phyloP scores from a whole-genome alignment of 2,113 vertebrate genomes.

The Chrysemys picta region DNA sequence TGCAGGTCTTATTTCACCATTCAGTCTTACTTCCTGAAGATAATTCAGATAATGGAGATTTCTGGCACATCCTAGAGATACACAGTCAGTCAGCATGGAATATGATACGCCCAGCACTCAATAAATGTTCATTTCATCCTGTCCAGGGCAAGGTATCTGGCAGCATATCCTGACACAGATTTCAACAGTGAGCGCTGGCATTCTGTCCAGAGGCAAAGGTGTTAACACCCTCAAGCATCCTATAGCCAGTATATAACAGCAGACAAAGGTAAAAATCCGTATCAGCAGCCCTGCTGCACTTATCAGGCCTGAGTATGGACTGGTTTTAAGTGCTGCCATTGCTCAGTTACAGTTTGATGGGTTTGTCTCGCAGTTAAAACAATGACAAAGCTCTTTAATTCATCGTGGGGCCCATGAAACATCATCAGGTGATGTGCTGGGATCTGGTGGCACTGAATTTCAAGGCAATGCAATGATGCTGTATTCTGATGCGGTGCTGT shows the following conservation, averaged over 20 bases:
- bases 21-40: not conserved
- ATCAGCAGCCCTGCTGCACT: not conserved
- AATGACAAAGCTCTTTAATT: not conserved
- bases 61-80: not conserved
- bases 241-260: not conserved
- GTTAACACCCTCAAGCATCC: not conserved
- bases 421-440: not conserved
- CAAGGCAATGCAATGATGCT: not conserved
- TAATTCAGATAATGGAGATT: not conserved
- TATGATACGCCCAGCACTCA: not conserved
- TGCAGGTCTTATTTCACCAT: not conserved
- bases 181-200: not conserved
- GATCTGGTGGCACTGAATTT: not conserved
- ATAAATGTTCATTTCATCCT: not conserved
- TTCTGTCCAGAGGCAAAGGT: not conserved
- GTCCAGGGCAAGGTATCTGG: not conserved
- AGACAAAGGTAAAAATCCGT: not conserved
- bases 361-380: not conserved
- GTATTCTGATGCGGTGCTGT: not conserved
- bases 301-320: not conserved
- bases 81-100: not conserved
- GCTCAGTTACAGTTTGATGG: not conserved
- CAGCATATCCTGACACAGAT: not conserved
- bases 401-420: not conserved
- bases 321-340: not conserved